Evolutionary conservation across 2,797 vertebrate species (phyloP), one percentile per base, ranked within the genome.

Genomic region (Tinamus major): DNA sequence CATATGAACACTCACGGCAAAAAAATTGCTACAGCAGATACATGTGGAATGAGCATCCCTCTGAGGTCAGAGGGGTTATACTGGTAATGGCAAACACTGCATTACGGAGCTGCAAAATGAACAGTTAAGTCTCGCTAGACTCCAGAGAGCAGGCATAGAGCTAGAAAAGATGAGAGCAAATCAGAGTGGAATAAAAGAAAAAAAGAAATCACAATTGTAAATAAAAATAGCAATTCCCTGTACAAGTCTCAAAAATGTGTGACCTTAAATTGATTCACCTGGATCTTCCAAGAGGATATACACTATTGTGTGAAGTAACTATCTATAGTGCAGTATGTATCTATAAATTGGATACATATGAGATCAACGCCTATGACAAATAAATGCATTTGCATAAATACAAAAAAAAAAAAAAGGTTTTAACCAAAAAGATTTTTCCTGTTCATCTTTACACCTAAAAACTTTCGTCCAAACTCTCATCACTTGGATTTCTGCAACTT

Each of bases 31-130:
- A 19, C 31, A 86, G 53, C 21, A 64, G 37, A 79, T 72, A 67
- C 1, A 3, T 23, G 33, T 68, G 35, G 37, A 92, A 85, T 76
- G 35, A 87, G 35, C 56, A 79, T 71, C 33, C 86, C 68, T 89
- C 68, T 89, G 79, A 85, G 74, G 75, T 81, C 79, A 90, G 79
- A 39, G 49, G 75, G 48, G 55, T 88, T 86, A 70, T 64, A 31
- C 48, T 48, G 64, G 48, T 70, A 95, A 84, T 46, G 24, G 39
- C 46, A 87, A 56, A 85, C 33, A 13, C n/a, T 72, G n/a, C 51
- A 84, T 84, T 79, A 93, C 18, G 68, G 61, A 88, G 78, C 49
- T 79, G 56, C 39, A 86, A 86, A 94, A 92, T 49, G 5, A 88
- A 92, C 79, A 20, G 7, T 55, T 86, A 70, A 90, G 44, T 19